Evolutionary conservation across 2,113 vertebrate species (phyloP).

Genomic region (Dromiciops gliroides): DNA sequence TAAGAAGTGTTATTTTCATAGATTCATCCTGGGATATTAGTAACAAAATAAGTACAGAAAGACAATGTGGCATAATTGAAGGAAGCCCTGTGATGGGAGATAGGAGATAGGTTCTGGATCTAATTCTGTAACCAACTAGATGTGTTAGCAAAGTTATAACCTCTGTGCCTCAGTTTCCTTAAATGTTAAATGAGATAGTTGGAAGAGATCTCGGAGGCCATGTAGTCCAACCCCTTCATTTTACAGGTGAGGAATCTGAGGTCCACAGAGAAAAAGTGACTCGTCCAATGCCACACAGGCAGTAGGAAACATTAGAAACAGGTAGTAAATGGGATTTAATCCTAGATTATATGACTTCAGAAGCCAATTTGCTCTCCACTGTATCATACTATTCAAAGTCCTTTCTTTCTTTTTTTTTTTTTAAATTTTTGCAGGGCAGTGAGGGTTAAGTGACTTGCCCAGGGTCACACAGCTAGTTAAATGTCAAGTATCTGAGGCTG

Average conservation of each 20-base stretch:
- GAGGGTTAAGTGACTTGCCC: no score
- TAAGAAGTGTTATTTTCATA: conserved; percentile 6
- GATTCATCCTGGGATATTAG: conserved; percentile 32
- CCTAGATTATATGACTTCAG: not conserved
- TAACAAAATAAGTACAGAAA: not conserved
- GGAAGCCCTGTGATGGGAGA: not conserved
- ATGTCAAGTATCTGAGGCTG: no score
- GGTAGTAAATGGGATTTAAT: not conserved
- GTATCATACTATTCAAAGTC: not conserved
- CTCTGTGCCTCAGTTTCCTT: conserved; percentile 12
- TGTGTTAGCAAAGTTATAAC: not conserved
- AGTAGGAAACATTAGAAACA: not conserved
- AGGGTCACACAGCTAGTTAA: no score
- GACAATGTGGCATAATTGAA: not conserved
- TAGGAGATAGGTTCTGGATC: conserved; percentile 27
- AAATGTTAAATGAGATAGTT: not conserved
- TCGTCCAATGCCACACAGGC: not conserved
- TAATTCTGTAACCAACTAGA: conserved; percentile 25
- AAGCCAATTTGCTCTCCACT: not conserved
- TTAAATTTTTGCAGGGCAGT: no score
- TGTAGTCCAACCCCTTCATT: not conserved
- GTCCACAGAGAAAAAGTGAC: not conserved
- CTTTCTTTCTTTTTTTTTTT: no score
- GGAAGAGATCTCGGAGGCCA: not conserved
- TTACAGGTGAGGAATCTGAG: not conserved